Conservation (phyloP, 2,113 vertebrate genomes). For the Toxotes jaculatrix region DNA sequence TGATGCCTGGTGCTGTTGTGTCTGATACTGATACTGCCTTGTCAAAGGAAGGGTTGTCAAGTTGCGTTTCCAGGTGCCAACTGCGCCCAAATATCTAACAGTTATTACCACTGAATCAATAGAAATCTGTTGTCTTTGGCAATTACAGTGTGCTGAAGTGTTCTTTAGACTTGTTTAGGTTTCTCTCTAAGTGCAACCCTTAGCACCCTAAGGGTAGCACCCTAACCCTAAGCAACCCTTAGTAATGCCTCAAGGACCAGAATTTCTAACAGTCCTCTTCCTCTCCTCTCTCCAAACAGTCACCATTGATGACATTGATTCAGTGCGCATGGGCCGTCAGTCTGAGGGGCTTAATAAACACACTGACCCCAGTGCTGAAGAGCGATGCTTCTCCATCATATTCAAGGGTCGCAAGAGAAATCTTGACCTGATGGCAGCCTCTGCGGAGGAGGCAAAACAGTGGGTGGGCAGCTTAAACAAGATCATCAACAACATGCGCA, state of each 20-base stretch:
- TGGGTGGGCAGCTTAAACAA: constrained; percentile 91
- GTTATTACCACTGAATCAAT: not conserved
- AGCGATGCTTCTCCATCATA: constrained; percentile 94
- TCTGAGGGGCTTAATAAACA: constrained; percentile 92
- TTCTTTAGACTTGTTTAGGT: not conserved
- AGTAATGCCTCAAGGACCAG: not conserved
- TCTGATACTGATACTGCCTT: constrained; percentile 29
- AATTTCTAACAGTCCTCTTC: constrained; percentile 7
- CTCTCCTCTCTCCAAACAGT: constrained; percentile 80
- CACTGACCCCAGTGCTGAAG: constrained; percentile 82
- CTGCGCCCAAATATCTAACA: not conserved
- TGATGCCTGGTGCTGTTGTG: not conserved
- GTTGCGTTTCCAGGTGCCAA: not conserved
- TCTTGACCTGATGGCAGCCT: constrained; percentile 90
- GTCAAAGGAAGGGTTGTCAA: constrained; percentile 4
- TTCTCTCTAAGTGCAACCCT: not conserved
- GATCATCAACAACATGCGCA: constrained; percentile 85
- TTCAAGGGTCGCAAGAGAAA: constrained; percentile 91
- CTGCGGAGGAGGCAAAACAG: constrained; percentile 79
- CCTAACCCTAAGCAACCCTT: not conserved
- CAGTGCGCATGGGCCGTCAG: constrained; percentile 91
- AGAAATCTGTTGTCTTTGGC: not conserved
- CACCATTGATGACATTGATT: constrained; percentile 92
- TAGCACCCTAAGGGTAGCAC: too few species aligned
- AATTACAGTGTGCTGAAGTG: not conserved